Evolutionary conservation across 2,797 vertebrate genomes (phyloP).

Genomic region (Anas capensis): DNA sequence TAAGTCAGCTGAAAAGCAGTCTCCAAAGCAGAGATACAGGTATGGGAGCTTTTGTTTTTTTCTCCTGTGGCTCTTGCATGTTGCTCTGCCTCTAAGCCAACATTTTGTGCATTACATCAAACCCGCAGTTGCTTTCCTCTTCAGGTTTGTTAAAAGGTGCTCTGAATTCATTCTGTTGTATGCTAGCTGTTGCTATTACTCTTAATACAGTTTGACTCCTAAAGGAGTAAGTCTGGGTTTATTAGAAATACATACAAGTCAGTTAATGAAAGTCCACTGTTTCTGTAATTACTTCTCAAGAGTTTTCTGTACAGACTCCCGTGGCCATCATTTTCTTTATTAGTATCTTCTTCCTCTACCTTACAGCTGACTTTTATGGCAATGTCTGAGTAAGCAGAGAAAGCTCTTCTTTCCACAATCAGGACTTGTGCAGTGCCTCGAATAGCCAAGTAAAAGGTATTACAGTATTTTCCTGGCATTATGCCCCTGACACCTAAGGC

Average conservation of each 20-base stretch:
- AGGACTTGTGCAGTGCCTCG: neutral
- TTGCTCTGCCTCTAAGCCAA: neutral
- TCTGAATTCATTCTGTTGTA: neutral
- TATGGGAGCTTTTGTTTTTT: conserved; percentile 72
- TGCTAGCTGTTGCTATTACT: neutral
- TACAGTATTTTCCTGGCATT: conserved; percentile 58
- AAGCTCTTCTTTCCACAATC: neutral
- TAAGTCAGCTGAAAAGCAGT: conserved; percentile 92
- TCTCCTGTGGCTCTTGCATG: neutral
- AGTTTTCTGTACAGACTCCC: neutral
- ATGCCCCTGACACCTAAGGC: conserved; percentile 27
- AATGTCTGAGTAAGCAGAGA: neutral
- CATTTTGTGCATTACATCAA: neutral
- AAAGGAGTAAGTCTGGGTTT: neutral
- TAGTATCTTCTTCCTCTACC: neutral
- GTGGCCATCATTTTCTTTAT: neutral
- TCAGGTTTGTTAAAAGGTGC: neutral
- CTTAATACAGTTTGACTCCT: neutral
- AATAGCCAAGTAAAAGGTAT: neutral
- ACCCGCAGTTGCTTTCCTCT: neutral
- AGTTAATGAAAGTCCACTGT: neutral
- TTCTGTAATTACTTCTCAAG: neutral
- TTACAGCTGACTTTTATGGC: neutral
- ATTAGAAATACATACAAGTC: neutral
- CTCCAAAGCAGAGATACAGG: conserved; percentile 92